Base-by-base conservation (phyloP, 2,113 vertebrate species). In the Erinaceus europaeus region DNA sequence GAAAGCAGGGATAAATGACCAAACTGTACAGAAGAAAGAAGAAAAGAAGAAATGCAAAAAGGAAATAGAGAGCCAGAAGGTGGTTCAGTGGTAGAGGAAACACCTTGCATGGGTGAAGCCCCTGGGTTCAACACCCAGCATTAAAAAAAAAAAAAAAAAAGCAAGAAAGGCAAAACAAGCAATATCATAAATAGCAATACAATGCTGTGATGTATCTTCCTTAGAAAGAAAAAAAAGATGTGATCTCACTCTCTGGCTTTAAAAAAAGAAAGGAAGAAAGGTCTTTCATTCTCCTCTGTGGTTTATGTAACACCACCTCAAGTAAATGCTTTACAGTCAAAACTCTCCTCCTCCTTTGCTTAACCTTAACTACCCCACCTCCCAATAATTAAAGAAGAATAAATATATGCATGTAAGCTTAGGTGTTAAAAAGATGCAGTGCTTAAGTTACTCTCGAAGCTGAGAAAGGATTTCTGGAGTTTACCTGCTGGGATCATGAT, bases 201-300 rank as follows among this genome's bases (percentile, higher is more conserved):
- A n/a, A n/a, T n/a, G n/a, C n/a, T n/a, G n/a, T n/a, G n/a, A n/a
- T n/a, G n/a, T n/a, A n/a, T n/a, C n/a, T n/a, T n/a, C n/a, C n/a
- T n/a, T n/a, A n/a, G n/a, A n/a, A n/a, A n/a, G n/a, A n/a, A n/a
- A n/a, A n/a, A n/a, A n/a, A n/a, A n/a, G n/a, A n/a, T n/a, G n/a
- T n/a, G n/a, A n/a, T n/a, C n/a, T n/a, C n/a, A n/a, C n/a, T n/a
- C n/a, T n/a, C n/a, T n/a, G n/a, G n/a, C n/a, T n/a, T n/a, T n/a
- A n/a, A n/a, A n/a, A n/a, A n/a, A n/a, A 76, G 38, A 88, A 93
- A 87, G 25, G 38, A 79, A 62, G 15, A 36, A 81, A 36, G 77
- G 38, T 50, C 18, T 18, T 82, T 42, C 25, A 55, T 27, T 65
- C 25, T 77, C 46, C 32, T 88, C 32, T 27, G 29, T 90, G 23